Conservation (phyloP, 2,797 vertebrate species). For the Platalea minor region DNA sequence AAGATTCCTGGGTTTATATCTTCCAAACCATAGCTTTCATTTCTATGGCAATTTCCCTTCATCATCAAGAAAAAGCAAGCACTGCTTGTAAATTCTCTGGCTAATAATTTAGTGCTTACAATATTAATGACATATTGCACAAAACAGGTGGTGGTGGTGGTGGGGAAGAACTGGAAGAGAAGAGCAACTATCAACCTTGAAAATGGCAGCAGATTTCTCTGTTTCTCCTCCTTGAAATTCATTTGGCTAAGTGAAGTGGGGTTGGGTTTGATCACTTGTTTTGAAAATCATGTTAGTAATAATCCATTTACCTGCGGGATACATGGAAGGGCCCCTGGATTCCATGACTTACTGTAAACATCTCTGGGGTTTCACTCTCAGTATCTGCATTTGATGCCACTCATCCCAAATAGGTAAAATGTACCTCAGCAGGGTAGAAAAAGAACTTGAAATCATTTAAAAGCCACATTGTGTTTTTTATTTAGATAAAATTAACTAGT, state of each 20-base stretch:
- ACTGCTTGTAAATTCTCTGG: constrained; percentile 30
- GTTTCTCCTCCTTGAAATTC: not conserved
- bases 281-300: not conserved
- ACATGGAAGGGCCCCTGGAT: not conserved
- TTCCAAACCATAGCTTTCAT: constrained; percentile 2
- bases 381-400: not conserved
- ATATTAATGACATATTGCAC: constrained; percentile 21
- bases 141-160: not conserved
- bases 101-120: constrained; percentile 22
- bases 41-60: not conserved
- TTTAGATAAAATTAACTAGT: not conserved
- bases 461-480: not conserved
- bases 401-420: not conserved
- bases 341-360: not conserved
- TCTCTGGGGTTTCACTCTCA: not conserved
- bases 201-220: constrained; percentile 18
- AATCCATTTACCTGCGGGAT: constrained; percentile 19
- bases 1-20: constrained; percentile 5
- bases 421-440: not conserved
- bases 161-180: not conserved
- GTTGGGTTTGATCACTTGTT: not conserved
- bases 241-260: constrained; percentile 28
- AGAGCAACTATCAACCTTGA: not conserved
- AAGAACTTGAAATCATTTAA: not conserved
- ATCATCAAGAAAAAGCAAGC: constrained; percentile 25